Base-by-base conservation (phyloP, 2,888 invertebrate genomes). In the Ormyrus rosae region DNA sequence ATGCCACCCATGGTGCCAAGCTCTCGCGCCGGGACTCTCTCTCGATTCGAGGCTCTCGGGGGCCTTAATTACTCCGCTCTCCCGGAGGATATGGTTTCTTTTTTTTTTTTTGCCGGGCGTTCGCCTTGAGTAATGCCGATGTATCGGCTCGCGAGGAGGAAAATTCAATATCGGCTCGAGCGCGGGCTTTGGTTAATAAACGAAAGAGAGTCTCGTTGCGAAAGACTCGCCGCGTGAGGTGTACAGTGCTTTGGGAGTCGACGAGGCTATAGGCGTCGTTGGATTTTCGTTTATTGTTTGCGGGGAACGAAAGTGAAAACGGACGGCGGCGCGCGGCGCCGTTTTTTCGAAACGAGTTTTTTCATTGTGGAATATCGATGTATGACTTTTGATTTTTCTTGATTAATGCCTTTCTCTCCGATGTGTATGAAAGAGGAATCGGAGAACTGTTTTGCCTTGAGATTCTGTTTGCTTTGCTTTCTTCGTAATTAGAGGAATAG, bases 1-100 rank as follows among this genome's bases (percentile, higher is more conserved):
- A 86, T 79, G 88, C 90, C 90, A 90, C 90, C 90, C 90, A 90
- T 88, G 89, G 90, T 85, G 90, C 83, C 83, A 8, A 9, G 84
- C 82, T 10, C 53, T 55, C 51, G 4, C 11, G 34, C 48, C 55
- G 19, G 58, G 9, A 34, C 13, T 34, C 74, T 34, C 74, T 65
- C 55, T 79, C 76, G 74, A 80, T 74, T 80, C 63, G 78, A 69
- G 7, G 67, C 69, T 63, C 64, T 64, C 53, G 74, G 45, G 58
- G 63, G 19, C 53, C 55, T 68, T 77, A 77, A 77, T 77, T 77
- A 64, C 75, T 75, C 60, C 53, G 11, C 34, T 34, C 34, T 34
- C 4, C 3, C 34, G 11, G 60, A 51, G 51, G 0, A 10, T 34
- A 4, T 1, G 34, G 53, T 60, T 53, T 64, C 64, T 55, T 55